A percentile compares a stretch with the other conserved stretches of the same genome.
These are phyloP conservation scores for Sphaerophoria taeniata DNA, from an alignment of 2,888 invertebrate species.

Conservation along the genomic window DNA sequence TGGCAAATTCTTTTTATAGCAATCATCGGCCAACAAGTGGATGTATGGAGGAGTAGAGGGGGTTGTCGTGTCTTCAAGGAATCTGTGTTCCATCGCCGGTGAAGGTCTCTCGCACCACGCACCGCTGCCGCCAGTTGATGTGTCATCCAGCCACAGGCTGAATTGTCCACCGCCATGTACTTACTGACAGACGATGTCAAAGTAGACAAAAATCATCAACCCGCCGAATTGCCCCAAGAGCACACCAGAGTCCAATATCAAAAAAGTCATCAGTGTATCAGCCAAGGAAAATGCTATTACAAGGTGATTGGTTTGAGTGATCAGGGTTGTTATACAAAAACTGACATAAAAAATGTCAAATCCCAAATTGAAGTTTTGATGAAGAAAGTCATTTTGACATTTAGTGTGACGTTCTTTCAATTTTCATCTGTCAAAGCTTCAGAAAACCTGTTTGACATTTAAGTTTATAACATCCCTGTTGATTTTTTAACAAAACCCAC, in stretches of 20 bases:
- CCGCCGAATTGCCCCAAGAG: slow-evolving; percentile 17
- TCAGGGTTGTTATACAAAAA: slow-evolving; percentile 26
- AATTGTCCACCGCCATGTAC: slow-evolving; percentile 65
- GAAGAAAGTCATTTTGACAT: too few relatives aligned
- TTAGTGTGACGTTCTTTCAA: neutral
- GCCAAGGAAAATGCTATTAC: slow-evolving; percentile 29
- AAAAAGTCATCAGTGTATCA: slow-evolving; percentile 64
- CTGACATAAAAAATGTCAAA: neutral
- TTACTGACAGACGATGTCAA: slow-evolving; percentile 72
- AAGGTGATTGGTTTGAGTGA: slow-evolving; percentile 13
- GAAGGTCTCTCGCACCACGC: slow-evolving; percentile 33
- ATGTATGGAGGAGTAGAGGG: neutral
- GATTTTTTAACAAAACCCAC: neutral
- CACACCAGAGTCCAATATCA: slow-evolving; percentile 28
- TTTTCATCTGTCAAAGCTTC: neutral
- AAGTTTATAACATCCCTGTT: slow-evolving; percentile 7
- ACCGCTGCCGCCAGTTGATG: slow-evolving; percentile 45
- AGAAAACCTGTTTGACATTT: neutral
- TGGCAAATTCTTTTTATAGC: slow-evolving; percentile 48
- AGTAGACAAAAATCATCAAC: slow-evolving; percentile 68
- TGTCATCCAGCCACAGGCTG: slow-evolving; percentile 57
- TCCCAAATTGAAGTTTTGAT: too few relatives aligned
- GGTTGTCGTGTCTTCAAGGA: slow-evolving; percentile 5
- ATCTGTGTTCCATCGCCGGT: slow-evolving; percentile 40
- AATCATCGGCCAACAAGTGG: slow-evolving; percentile 36